Base-by-base conservation (phyloP, 2,113 vertebrate species). In the Glaucidium brasilianum region DNA sequence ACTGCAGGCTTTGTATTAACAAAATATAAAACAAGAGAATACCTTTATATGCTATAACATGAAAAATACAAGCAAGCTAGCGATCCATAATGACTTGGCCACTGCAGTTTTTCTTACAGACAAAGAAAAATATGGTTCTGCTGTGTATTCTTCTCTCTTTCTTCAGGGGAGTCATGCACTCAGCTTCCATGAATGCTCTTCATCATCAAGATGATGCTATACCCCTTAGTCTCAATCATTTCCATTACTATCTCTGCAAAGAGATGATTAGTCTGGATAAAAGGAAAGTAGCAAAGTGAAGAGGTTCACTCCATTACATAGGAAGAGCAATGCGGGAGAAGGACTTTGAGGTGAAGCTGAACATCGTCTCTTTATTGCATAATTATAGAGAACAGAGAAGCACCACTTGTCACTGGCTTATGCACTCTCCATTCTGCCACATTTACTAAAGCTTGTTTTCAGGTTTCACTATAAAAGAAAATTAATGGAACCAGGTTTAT, bases 111-210 rank as follows among this genome's bases (percentile, higher is more conserved):
- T 96, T 91, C 83, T 90, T 93, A 96, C 49, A 88, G 59, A 90
- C 55, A 86, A 85, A 79, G 49, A 75, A 97, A 94, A 92, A 76
- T 21, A 53, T 5, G 17, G 80, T 95, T 96, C 83, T 95, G 58
- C 59, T 93, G 37, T 86, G 76, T 94, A 90, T 93, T 94, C 60
- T 96, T 79, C 83, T 97, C 88, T 96, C 90, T 85, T 94, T 96
- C 87, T 96, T 86, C 73, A 89, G 67, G 34, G 83, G 72, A 92
- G 88, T 96, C 89, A 85, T 84, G 74, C 94, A 95, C 91, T 97
- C 89, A 94, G 87, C 96, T 96, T 95, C 91, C 80, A 82, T 69
- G 88, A 97, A 96, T 47, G 74, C 94, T 96, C 93, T 96, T 97
- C 89, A 96, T 52, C 27, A 12, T 92, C 89, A 97, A 97, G 88